Evolutionary conservation across 2,113 vertebrate genomes (phyloP).

Genomic region (Caloenas nicobarica): DNA sequence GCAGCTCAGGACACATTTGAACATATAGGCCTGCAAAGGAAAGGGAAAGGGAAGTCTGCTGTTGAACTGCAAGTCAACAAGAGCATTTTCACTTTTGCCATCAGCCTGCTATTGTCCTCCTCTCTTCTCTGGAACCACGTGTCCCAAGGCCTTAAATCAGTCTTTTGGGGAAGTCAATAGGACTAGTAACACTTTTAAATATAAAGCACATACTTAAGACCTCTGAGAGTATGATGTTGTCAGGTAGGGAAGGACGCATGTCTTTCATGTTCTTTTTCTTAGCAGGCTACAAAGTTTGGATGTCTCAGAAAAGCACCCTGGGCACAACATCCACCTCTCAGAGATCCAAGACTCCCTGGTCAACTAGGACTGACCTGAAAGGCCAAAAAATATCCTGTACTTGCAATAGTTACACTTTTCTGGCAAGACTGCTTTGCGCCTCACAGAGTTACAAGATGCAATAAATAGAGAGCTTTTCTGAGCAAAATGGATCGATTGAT

Average conservation of each 20-base stretch:
- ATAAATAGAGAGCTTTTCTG: slow-evolving; percentile 4
- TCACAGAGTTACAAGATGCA: background rate
- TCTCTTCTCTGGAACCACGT: background rate
- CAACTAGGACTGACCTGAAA: background rate
- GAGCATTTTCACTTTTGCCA: background rate
- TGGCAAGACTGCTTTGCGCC: background rate
- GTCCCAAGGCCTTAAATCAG: background rate
- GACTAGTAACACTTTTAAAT: background rate
- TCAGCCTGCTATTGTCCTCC: background rate
- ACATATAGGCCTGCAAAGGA: slow-evolving; percentile 72
- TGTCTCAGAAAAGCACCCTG: background rate
- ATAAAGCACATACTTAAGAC: background rate
- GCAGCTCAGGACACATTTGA: slow-evolving; percentile 75
- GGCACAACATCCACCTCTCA: background rate
- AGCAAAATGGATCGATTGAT: slow-evolving; percentile 15
- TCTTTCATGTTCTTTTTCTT: background rate
- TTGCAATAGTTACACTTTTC: background rate
- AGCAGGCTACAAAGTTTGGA: background rate
- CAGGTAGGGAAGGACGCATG: background rate
- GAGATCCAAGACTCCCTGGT: background rate
- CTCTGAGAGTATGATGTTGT: background rate
- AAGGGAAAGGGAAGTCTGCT: background rate
- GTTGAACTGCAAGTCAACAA: background rate
- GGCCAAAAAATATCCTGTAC: background rate
- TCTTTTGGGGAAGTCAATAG: background rate